Evolutionary conservation across 2,113 vertebrate genomes (phyloP).

Genomic region (Anguilla rostrata): DNA sequence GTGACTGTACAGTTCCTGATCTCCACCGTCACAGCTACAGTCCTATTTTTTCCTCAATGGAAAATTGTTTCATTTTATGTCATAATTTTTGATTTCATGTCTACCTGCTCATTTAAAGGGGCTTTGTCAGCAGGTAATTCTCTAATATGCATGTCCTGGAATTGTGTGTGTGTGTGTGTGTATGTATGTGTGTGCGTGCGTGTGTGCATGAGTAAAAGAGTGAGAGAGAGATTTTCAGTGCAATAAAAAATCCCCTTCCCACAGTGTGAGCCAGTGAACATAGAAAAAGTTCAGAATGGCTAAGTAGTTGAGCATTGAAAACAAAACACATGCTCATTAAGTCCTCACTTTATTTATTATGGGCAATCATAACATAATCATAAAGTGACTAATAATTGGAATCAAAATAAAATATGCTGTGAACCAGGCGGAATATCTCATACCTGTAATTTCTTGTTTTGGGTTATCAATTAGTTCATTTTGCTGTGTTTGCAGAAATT

Average conservation of each 20-base stretch:
- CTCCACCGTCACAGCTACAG: not conserved
- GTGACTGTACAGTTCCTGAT: not conserved
- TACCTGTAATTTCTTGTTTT: not conserved
- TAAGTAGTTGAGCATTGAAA: too few species aligned
- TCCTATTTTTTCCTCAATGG: not conserved
- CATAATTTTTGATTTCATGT: not conserved
- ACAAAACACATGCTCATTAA: not conserved
- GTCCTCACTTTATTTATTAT: not conserved
- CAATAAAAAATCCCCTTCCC: not conserved
- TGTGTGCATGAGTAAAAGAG: not conserved
- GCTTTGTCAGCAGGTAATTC: not conserved
- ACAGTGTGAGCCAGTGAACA: not conserved
- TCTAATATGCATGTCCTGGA: not conserved
- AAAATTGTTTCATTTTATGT: not conserved
- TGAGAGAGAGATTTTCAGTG: not conserved
- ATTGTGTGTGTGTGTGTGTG: not conserved
- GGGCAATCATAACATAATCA: not conserved
- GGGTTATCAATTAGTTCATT: not conserved
- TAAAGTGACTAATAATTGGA: not conserved
- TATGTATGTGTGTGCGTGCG: not conserved
- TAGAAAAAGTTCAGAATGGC: not conserved
- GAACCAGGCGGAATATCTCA: not conserved
- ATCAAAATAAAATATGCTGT: not conserved
- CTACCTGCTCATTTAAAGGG: not conserved
- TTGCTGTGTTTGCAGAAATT: too few species aligned